Evolutionary conservation across 2,888 invertebrate species (phyloP), one percentile per base, ranked within the genome.

Genomic region (Eupeodes latifasciatus): DNA sequence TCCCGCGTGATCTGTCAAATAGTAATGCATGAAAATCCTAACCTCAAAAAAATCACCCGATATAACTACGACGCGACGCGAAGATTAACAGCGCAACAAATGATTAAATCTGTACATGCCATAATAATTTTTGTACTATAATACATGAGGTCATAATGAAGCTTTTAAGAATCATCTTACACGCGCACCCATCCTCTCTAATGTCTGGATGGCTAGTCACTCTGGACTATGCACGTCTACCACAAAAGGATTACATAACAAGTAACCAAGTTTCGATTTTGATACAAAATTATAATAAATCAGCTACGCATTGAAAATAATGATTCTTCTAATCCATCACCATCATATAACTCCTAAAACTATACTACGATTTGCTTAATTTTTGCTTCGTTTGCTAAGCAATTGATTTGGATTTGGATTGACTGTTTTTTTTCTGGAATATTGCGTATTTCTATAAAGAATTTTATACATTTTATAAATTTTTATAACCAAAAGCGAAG

Each of bases 401-500:
- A 19, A 19, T 19, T 19, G 1, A 19, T 19, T 19, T 19, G 19
- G 1, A 5, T 40, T 51, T 67, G 57, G 47, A 51, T 36, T 69
- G 53, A 53, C 53, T 6, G n/a, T 0, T 67, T 62, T 67, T 62
- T 11, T 47, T 19, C 0, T 47, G 14, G 14, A 9, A n/a, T 10
- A 51, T n/a, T 6, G 19, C 47, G 36, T 49, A 19, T 71, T 4
- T 1, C 40, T 49, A 5, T 57, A 10, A 47, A n/a, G 34, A 27
- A 36, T 11, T 66, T 16, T 61, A 16, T 62, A 40, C 9, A 5
- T 2, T 27, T 55, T 12, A 49, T 55, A 16, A 55, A 62, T 16
- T 27, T 71, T 77, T 49, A 64, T 64, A 62, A 71, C 71, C 66
- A 71, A 59, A 78, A 83, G 16, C 77, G 55, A 77, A 83, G 82